phyloP scores from a whole-genome alignment of 1,140 invertebrate genomes.

The Parapsyche elsis region DNA sequence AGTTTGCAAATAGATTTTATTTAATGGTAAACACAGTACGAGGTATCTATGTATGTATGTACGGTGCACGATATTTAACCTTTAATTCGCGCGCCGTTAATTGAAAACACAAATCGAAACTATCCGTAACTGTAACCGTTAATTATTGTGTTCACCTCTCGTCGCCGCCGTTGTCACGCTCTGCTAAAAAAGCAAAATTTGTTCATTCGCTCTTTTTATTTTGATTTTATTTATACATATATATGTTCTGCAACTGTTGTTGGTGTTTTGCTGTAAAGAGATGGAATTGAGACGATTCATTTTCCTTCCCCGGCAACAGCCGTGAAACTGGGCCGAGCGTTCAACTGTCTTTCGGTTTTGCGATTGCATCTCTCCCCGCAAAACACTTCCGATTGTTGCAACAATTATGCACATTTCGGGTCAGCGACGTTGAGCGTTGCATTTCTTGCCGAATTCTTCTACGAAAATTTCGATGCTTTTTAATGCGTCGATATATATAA shows the following conservation, averaged over 20 bases:
- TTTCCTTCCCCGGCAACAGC: too few relatives aligned
- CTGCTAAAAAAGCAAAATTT: constrained; percentile 22
- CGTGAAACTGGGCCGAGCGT: not conserved
- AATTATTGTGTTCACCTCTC: constrained; percentile 7
- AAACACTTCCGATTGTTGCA: not conserved
- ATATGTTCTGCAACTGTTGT: not conserved
- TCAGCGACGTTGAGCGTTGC: too few relatives aligned
- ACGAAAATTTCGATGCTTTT: too few relatives aligned
- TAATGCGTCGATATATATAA: too few relatives aligned
- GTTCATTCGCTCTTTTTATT: not conserved
- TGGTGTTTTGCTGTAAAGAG: not conserved
- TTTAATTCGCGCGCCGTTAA: not conserved
- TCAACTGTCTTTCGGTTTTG: not conserved
- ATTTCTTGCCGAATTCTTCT: too few relatives aligned
- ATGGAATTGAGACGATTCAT: not conserved
- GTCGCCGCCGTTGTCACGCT: constrained; percentile 15
- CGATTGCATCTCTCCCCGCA: not conserved
- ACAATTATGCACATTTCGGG: not conserved
- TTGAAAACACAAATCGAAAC: not conserved
- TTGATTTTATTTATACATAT: not conserved
- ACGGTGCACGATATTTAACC: too few relatives aligned
- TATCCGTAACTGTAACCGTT: constrained; percentile 18
- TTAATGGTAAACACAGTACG: too few relatives aligned
- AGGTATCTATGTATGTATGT: too few relatives aligned
- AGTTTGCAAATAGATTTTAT: too few relatives aligned